These are phyloP conservation scores for Lasioglossum pauxillum DNA, from an alignment of 2,888 invertebrate species.

Conservation along the genomic window DNA sequence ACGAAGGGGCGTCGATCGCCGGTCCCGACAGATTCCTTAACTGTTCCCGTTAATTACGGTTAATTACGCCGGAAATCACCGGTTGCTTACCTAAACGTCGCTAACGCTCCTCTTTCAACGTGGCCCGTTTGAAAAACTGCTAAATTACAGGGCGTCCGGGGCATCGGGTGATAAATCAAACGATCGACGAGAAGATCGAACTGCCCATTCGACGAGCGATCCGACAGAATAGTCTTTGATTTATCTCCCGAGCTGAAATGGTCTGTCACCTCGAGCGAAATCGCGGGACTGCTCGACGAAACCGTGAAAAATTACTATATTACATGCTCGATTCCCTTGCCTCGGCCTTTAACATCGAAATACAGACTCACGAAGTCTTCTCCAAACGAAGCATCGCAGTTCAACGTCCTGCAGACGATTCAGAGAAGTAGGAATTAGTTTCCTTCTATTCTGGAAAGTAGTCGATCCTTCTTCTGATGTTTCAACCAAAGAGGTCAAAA, in stretches of 20 bases:
- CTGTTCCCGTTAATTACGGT: conserved; percentile 74
- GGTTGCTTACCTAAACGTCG: conserved; percentile 70
- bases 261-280: conserved; percentile 2
- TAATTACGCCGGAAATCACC: conserved; percentile 72
- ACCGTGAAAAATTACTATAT: not conserved
- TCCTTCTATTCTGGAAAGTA: too few relatives aligned
- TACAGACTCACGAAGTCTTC: not conserved
- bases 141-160: conserved; percentile 65
- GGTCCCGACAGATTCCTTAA: conserved; percentile 70
- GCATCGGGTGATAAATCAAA: conserved; percentile 62
- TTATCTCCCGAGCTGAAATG: not conserved
- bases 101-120: conserved; percentile 61
- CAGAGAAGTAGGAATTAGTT: too few relatives aligned
- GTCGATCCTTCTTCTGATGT: too few relatives aligned
- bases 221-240: conserved; percentile 4
- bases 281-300: not conserved
- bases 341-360: not conserved
- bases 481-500: too few relatives aligned
- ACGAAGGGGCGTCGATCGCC: conserved; percentile 72
- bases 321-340: not conserved
- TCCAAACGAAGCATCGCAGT: too few relatives aligned
- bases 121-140: conserved; percentile 36
- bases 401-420: too few relatives aligned
- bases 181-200: conserved; percentile 62
- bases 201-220: conserved; percentile 49